Base-by-base conservation (phyloP, 2,113 vertebrate genomes). In the Phrynosoma platyrhinos region DNA sequence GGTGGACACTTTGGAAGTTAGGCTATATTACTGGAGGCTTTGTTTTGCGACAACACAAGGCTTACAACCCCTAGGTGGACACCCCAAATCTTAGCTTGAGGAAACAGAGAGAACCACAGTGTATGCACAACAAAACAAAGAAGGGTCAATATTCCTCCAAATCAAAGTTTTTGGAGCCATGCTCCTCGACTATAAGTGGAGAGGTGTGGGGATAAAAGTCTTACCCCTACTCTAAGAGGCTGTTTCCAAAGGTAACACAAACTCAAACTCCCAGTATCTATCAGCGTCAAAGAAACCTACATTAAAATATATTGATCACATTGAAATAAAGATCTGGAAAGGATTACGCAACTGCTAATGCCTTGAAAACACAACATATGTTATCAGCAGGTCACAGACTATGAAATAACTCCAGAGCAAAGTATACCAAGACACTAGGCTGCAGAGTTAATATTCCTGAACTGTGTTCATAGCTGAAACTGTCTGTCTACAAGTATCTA, bases 1-100 rank as follows among this genome's bases (percentile, higher is more conserved):
- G 88, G 88, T 0, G 4, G 47, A 86, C 92, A 58, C 92, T 91
- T 95, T 90, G 91, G 86, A 93, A 91, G 92, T 55, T 72, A 93
- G 91, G 79, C 58, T 92, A 76, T 91, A 89, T 94, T 91, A 88
- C 76, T 68, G 80, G 86, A 93, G 81, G 93, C 69, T 72, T 89
- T 68, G 87, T 77, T 84, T 94, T 89, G 81, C 58, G 90, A 84
- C 6, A 85, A 0, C 0, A 52, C 80, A 74, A 86, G 87, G 16
- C 68, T 64, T 78, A 40, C 53, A 75, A 72, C 52, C 58, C 64
- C 92, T 90, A 16, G 23, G 13, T n/a, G 83, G 80, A 55, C 30
- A 64, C 77, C 14, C 42, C 62, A 84, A 87, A 69, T 25, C 76
- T 72, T 32, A 76, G 5, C 9, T 52, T 83, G 78, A 55, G 47